A percentile compares a stretch with the other conserved stretches of the same genome.
phyloP scores from a whole-genome alignment of 2,888 invertebrate species.

The Escarpia spicata region DNA sequence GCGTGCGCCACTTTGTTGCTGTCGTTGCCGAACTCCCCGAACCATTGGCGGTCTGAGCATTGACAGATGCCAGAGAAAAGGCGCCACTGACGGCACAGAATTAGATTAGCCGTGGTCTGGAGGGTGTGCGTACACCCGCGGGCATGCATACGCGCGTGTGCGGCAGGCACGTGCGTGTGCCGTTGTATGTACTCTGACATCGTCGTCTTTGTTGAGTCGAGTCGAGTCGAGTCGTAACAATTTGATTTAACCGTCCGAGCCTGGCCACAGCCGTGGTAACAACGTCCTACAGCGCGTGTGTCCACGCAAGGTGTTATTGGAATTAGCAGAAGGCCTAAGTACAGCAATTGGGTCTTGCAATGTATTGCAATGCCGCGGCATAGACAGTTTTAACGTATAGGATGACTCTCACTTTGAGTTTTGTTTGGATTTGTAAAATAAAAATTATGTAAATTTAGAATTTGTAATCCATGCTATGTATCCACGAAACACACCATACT shows the following conservation, averaged over 20 bases:
- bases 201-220: background rate
- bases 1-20: background rate
- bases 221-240: background rate
- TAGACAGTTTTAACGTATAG: background rate
- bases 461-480: background rate
- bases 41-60: background rate
- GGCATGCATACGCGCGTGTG: background rate
- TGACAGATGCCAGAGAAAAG: background rate
- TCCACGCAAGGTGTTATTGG: background rate
- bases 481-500: background rate
- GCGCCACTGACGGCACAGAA: background rate
- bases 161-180: background rate
- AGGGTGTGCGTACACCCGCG: background rate
- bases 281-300: background rate
- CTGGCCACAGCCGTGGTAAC: background rate
- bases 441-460: background rate
- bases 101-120: background rate
- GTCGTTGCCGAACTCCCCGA: background rate
- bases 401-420: background rate
- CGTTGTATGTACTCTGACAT: background rate
- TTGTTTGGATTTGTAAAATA: background rate
- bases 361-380: background rate
- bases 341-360: background rate
- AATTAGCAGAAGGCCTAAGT: background rate
- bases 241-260: background rate